Percentiles rank a stretch among this genome's conserved stretches.
These are phyloP conservation scores for Hedychridium roseum DNA, from an alignment of 2,888 invertebrate species.

Conservation along the genomic window DNA sequence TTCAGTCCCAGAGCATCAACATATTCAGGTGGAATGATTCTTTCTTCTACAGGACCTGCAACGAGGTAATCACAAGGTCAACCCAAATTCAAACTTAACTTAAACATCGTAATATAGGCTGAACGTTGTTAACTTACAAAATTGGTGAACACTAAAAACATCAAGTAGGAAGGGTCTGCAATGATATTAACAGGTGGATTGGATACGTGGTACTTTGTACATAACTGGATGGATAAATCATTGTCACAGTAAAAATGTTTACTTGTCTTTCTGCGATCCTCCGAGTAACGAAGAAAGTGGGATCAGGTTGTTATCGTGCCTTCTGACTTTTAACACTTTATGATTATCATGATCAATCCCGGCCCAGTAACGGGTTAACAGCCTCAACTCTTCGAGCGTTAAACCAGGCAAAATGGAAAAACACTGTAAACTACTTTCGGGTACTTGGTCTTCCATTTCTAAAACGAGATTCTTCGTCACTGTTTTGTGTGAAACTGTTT, in stretches of 20 bases:
- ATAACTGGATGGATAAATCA: constrained; percentile 7
- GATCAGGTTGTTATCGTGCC: constrained; percentile 61
- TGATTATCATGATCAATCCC: constrained; percentile 53
- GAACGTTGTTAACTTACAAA: constrained; percentile 55
- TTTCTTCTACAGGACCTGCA: constrained; percentile 48
- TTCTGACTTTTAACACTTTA: constrained; percentile 64
- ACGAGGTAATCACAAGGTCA: constrained; percentile 4
- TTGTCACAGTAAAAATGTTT: constrained; percentile 19
- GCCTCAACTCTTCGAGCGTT: constrained; percentile 45
- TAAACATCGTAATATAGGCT: no score
- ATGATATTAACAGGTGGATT: no score
- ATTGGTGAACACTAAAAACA: constrained; percentile 62
- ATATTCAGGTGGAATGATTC: constrained; percentile 63
- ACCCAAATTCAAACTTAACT: not conserved
- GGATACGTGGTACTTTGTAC: no score
- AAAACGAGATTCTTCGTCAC: constrained; percentile 9
- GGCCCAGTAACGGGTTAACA: constrained; percentile 39
- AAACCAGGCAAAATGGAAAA: constrained; percentile 41
- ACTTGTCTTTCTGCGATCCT: constrained; percentile 54
- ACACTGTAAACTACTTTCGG: constrained; percentile 37
- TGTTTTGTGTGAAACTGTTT: not conserved
- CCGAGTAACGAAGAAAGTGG: constrained; percentile 63
- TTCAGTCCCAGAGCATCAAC: constrained; percentile 65
- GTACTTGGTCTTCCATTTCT: constrained; percentile 40
- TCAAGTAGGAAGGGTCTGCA: constrained; percentile 63